Evolutionary conservation across 2,113 vertebrate genomes (phyloP), one percentile per base, ranked within the genome.

Genomic region (Rhinolophus ferrumequinum): DNA sequence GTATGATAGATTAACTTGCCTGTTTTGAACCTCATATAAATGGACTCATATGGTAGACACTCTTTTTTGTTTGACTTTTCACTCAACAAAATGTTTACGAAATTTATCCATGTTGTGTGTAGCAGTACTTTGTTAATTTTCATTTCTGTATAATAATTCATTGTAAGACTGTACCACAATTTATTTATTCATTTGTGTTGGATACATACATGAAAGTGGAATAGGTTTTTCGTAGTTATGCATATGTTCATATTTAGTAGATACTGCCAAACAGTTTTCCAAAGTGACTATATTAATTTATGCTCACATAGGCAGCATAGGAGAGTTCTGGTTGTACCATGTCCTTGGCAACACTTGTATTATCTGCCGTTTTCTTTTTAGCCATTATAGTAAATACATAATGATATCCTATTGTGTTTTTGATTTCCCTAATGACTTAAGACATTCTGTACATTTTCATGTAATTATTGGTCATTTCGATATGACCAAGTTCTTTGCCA

Each of bases 61-160:
- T 72, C 62, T 77, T 88, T 69, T 86, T 35, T 38, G 26, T 69
- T n/a, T 91, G 60, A 92, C 52, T 82, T 93, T 94, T 88, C 64
- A 52, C 5, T 66, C 67, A 84, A 83, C 35, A 73, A 75, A 88
- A 16, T 69, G 44, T 77, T 66, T 44, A 30, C 83, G 79, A 92
- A 91, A 47, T 67, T 76, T 22, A 44, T 60, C 35, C 19, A 26
- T 62, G 62, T 64, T 30, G 21, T 44, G 38, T 90, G 9, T 56
- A 56, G 26, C 41, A 67, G 28, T 79, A 50, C 21, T 73, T 54
- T 82, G 44, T 70, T 92, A 35, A 41, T 92, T 88, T 94, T 96
- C 35, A 62, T 69, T 86, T 94, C 72, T 91, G 28, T 85, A 33
- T 85, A 35, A n/a, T 67, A 60, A 88, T 56, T 88, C 79, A 73